phyloP scores from a whole-genome alignment of 2,888 invertebrate species.

The Sesia bembeciformis region DNA sequence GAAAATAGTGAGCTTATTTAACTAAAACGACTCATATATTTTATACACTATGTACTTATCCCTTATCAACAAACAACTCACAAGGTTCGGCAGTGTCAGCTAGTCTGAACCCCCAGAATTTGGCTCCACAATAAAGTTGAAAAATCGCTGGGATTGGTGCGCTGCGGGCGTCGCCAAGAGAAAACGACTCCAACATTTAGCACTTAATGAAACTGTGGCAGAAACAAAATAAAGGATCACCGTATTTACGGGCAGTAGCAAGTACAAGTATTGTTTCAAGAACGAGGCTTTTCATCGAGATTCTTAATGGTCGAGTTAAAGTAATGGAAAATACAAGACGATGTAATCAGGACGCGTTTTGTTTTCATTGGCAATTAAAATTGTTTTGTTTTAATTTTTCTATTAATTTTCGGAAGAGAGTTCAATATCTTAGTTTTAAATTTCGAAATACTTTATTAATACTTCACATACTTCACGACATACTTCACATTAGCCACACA shows the following conservation, averaged over 20 bases:
- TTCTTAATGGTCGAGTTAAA: conserved; percentile 44
- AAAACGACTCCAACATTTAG: conserved; percentile 64
- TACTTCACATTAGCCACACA: too few relatives aligned
- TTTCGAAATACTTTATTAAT: too few relatives aligned
- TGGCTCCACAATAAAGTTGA: conserved; percentile 63
- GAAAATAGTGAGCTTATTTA: too few relatives aligned
- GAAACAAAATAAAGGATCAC: conserved; percentile 63
- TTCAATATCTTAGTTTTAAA: too few relatives aligned
- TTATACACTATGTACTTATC: too few relatives aligned
- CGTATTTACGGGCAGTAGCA: conserved; percentile 47
- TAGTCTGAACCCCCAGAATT: too few relatives aligned
- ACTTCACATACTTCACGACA: too few relatives aligned
- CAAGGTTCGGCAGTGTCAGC: too few relatives aligned
- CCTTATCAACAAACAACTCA: too few relatives aligned
- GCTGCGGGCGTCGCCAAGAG: conserved; percentile 52
- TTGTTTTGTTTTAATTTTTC: too few relatives aligned
- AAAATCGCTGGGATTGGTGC: conserved; percentile 60
- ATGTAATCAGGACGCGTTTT: neutral
- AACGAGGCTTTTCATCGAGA: conserved; percentile 36
- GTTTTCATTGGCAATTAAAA: neutral
- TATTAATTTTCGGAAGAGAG: too few relatives aligned
- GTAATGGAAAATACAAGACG: conserved; percentile 26
- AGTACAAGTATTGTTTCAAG: conserved; percentile 48
- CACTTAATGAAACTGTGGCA: conserved; percentile 71
- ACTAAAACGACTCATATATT: too few relatives aligned